These are phyloP conservation scores for Mechanitis messenoides DNA, from an alignment of 2,888 invertebrate genomes.

Conservation along the genomic window DNA sequence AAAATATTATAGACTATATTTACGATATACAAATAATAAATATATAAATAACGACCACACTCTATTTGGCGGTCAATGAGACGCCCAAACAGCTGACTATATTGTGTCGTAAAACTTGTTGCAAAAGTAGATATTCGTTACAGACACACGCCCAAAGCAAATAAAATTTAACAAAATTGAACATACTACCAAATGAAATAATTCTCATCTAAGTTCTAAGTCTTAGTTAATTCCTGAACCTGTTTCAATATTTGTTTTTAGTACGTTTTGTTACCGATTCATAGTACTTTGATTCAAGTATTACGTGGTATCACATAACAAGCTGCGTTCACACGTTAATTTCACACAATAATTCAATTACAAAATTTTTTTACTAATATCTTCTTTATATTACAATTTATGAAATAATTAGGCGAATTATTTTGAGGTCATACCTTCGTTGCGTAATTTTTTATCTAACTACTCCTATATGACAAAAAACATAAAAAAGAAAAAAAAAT, in stretches of 20 bases:
- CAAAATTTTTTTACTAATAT: constrained; percentile 15
- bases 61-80: background rate
- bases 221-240: no score
- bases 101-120: background rate
- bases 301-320: constrained; percentile 22
- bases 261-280: no score
- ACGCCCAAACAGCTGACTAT: constrained; percentile 4
- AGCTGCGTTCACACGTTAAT: constrained; percentile 21
- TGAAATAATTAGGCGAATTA: no score
- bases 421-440: no score
- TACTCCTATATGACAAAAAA: no score
- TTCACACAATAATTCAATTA: constrained; percentile 22
- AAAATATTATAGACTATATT: background rate
- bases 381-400: constrained; percentile 2
- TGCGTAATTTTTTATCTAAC: no score
- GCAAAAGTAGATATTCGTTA: background rate
- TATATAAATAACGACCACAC: background rate
- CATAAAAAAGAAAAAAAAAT: no score
- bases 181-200: no score
- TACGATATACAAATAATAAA: background rate
- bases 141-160: background rate
- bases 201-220: no score
- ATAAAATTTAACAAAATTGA: no score
- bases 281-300: constrained; percentile 3
- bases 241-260: no score